A percentile compares a stretch with the other conserved stretches of the same genome.
Evolutionary conservation across 2,113 vertebrate species (phyloP).

Genomic region (Synodontis membranacea): DNA sequence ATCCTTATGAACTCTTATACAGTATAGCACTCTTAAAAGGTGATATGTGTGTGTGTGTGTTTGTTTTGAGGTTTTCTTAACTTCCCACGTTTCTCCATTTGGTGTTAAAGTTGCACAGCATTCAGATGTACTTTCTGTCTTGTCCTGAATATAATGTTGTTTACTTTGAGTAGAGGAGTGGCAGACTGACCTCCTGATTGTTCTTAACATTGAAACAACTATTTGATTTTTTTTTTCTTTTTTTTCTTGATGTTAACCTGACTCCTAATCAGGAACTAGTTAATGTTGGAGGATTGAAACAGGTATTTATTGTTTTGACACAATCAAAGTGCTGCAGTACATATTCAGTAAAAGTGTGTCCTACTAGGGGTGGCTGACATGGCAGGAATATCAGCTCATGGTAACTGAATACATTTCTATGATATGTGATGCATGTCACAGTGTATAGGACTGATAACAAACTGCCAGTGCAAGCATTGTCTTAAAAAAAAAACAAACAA

Average conservation of each 20-base stretch:
- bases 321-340: too few species aligned
- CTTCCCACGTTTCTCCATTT: not conserved
- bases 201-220: too few species aligned
- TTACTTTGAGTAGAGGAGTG: not conserved
- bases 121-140: too few species aligned
- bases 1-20: not conserved
- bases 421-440: not conserved
- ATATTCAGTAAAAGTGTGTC: not conserved
- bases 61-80: not conserved
- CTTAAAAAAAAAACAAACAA: too few species aligned
- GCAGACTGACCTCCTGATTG: not conserved
- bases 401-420: not conserved
- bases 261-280: not conserved
- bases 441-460: not conserved
- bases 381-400: not conserved
- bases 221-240: not conserved
- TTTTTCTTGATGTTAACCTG: not conserved
- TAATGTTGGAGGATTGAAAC: not conserved
- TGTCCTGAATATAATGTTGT: too few species aligned
- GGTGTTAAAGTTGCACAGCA: too few species aligned
- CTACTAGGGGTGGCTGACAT: not conserved
- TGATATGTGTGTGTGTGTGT: too few species aligned
- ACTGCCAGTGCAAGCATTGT: not conserved
- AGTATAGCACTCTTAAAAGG: too few species aligned
- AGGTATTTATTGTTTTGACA: too few species aligned